Percentiles rank a stretch among this genome's conserved stretches.
phyloP scores from a whole-genome alignment of 2,113 vertebrate species.

The Clarias macrocephalus region DNA sequence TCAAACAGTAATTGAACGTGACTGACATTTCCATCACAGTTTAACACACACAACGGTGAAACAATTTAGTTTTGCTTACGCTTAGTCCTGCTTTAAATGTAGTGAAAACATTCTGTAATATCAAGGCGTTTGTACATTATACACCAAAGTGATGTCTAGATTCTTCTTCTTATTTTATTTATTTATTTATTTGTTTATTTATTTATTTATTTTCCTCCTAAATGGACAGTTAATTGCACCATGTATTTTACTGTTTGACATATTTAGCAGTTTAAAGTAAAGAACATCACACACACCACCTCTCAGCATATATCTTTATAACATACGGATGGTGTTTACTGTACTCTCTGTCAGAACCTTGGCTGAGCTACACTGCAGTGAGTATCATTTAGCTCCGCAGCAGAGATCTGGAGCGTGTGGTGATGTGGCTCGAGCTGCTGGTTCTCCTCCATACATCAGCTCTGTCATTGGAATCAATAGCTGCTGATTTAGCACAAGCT shows the following conservation, averaged over 20 bases:
- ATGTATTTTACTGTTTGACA: neutral
- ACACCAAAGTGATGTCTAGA: neutral
- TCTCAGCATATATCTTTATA: neutral
- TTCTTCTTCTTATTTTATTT: neutral
- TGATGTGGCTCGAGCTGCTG: conserved; percentile 4
- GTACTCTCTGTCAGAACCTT: conserved; percentile 3
- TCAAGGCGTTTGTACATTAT: neutral
- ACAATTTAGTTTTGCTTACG: neutral
- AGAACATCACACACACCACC: neutral
- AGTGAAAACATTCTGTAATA: neutral
- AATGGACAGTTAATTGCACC: neutral
- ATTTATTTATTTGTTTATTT: neutral
- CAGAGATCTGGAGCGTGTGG: neutral
- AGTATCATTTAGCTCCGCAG: conserved; percentile 18
- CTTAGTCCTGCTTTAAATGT: neutral
- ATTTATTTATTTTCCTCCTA: neutral
- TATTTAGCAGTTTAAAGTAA: too few species aligned
- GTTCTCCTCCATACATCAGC: conserved; percentile 27
- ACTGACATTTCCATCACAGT: neutral
- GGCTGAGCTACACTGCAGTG: conserved; percentile 32
- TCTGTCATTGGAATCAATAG: conserved; percentile 33
- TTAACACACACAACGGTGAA: neutral
- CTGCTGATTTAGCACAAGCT: conserved; percentile 31
- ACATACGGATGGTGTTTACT: neutral
- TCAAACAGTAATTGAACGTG: neutral